These are phyloP conservation scores for Lota lota DNA, from an alignment of 2,113 vertebrate genomes.

Conservation along the genomic window DNA sequence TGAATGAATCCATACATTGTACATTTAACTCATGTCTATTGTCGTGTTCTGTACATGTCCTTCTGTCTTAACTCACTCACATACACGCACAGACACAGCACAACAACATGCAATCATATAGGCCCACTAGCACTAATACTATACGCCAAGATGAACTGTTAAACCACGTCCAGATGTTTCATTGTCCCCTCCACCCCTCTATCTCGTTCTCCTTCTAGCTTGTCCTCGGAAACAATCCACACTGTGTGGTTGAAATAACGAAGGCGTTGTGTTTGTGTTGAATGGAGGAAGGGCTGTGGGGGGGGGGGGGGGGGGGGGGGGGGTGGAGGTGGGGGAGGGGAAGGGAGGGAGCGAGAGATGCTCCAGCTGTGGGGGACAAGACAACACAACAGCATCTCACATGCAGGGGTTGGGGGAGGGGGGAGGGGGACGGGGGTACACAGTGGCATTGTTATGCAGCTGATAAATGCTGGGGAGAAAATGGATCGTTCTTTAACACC, in stretches of 20 bases:
- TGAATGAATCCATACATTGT: too few relatives aligned
- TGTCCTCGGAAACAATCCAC: slow-evolving; percentile 76
- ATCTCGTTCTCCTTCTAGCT: slow-evolving; percentile 69
- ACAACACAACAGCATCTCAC: slow-evolving; percentile 80
- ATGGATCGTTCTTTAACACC: too few relatives aligned
- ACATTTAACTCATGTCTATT: too few relatives aligned
- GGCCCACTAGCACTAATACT: slow-evolving; percentile 52
- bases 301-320: slow-evolving; percentile 17
- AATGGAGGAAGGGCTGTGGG: slow-evolving; percentile 65
- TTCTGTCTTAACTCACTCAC: background rate
- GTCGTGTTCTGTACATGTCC: too few relatives aligned
- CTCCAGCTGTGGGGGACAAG: slow-evolving; percentile 79
- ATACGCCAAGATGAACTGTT: slow-evolving; percentile 71
- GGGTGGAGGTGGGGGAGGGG: slow-evolving; percentile 17
- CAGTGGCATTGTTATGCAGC: slow-evolving; percentile 69
- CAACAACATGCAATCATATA: slow-evolving; percentile 11
- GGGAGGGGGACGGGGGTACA: slow-evolving; percentile 47
- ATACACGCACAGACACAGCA: slow-evolving; percentile 1
- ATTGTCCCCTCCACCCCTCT: slow-evolving; percentile 67
- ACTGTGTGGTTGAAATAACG: slow-evolving; percentile 75
- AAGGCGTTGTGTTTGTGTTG: slow-evolving; percentile 75
- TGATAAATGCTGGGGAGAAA: slow-evolving; percentile 61
- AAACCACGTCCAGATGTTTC: slow-evolving; percentile 76
- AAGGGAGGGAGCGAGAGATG: slow-evolving; percentile 68
- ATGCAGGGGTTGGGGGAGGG: slow-evolving; percentile 42